These are phyloP conservation scores for Spinus olivaceus DNA, from an alignment of 2,797 vertebrate species.

Conservation along the genomic window DNA sequence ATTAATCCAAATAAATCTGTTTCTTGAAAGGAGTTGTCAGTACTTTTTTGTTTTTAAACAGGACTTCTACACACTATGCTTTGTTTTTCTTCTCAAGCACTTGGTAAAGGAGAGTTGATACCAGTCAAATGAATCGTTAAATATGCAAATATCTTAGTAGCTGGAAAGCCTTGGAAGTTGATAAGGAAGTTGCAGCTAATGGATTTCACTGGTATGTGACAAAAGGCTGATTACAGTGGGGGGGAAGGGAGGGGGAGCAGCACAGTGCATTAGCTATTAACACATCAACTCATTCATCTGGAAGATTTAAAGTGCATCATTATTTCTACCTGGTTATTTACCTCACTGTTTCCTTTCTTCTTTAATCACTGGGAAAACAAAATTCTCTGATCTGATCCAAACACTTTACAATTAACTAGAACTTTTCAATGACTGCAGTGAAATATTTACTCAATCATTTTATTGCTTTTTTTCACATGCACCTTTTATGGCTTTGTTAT, in stretches of 20 bases:
- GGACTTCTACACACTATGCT: background rate
- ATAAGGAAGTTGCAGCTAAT: conserved; percentile 61
- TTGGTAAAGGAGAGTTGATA: conserved; percentile 49
- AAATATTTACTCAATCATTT: background rate
- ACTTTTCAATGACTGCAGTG: background rate
- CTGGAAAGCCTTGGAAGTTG: conserved; percentile 52
- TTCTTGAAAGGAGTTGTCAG: background rate
- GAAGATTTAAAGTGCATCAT: conserved; percentile 54
- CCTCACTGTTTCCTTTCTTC: background rate
- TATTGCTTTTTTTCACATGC: background rate
- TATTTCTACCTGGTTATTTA: conserved; percentile 57
- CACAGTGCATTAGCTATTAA: conserved; percentile 51
- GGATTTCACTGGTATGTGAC: conserved; percentile 72
- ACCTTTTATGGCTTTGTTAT: background rate
- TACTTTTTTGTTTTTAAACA: background rate
- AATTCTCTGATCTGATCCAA: background rate
- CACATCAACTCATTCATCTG: conserved; percentile 58
- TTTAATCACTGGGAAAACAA: background rate
- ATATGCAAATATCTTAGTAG: conserved; percentile 71
- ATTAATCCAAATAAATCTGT: background rate
- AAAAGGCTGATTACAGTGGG: conserved; percentile 61
- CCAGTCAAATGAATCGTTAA: conserved; percentile 66
- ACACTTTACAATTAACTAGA: background rate
- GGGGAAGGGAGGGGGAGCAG: background rate
- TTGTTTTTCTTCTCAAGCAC: background rate